Evolutionary conservation across 2,797 vertebrate species (phyloP), one percentile per base, ranked within the genome.

Genomic region (Bovichtus diacanthus): DNA sequence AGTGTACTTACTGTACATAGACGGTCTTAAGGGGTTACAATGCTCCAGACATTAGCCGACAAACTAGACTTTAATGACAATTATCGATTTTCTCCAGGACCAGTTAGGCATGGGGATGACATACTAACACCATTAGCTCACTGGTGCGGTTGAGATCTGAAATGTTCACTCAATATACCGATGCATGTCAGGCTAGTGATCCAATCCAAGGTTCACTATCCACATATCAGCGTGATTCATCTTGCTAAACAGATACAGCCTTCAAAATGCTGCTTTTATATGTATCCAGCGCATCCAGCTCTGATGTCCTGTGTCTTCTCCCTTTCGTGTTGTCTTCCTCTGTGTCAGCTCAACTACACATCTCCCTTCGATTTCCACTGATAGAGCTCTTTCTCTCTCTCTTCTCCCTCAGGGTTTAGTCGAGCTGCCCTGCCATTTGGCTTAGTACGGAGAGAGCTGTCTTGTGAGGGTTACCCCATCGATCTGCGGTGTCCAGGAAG

Each of bases 401-500:
- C 31, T 59, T 44, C 65, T 63, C 82, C 78, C 73, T 8, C 80
- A 99, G 98, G 97, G 88, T 99, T 99, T 90, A 99, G 97, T 90
- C 95, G 98, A 91, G 97, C 98, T 71, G 97, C 97, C 0, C 94
- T 99, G 88, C 98, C 98, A 0, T 99, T 99, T 66, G 98, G 98
- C 75, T 94, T 99, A 90, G 98, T 99, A 46, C 95, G 98, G 85
- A 94, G 98, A 92, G 98, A 99, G 94, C 95, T 99, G 71, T 99
- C 98, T 76, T 99, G 98, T 7, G 98, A 99, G 93, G 98, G 98
- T 88, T 99, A 99, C 90, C 97, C 97, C 84, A 99, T 99, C 76
- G 98, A 99, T 92, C 96, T 99, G 77, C 96, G 98, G 25, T 99
- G 98, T 92, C 98, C 98, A 4, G 98, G 98, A 93, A 99, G 98